Base-by-base conservation (phyloP, 2,797 vertebrate genomes). In the Xiphorhynchus erythropygius region DNA sequence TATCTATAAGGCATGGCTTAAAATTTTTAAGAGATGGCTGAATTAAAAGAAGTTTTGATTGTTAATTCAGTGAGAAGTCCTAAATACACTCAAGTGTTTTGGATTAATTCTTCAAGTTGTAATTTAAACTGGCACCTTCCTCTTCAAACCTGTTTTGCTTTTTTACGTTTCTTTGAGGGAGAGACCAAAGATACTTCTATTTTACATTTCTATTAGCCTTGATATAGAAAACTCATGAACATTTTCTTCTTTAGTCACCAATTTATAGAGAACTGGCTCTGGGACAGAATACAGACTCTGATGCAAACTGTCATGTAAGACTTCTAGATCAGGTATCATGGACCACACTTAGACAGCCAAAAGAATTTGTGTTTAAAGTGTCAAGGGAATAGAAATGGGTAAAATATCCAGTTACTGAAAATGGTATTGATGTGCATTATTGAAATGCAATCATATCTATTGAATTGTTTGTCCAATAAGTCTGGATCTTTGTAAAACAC, bases 191-290 rank as follows among this genome's bases (percentile, higher is more conserved):
- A 46, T 27, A 46, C 10, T 73, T 62, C 30, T 6, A 25, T 76
- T 65, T 79, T 50, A 62, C 27, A 13, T 25, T 73, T 42, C 24
- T 27, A 22, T 78, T 75, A 13, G 9, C 9, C 12, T 76, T 9
- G 3, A 9, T 50, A 35, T 19, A 60, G 25, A 79, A 89, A 75
- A 41, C 8, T 32, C 1, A 0, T 4, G 9, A 8, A 30, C 0
- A 0, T 70, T 59, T 87, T 68, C 17, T 50, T 89, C 25, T 74
- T 70, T 27, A 60, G 22, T 32, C 6, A 55, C 6, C 10, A 52
- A 27, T 41, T 4, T 41, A 46, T 13, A 21, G 37, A 65, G 15
- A 4, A 0, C 28, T 57, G 33, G 12, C 13, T 19, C 42, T 39
- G 44, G 18, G 19, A 35, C 16, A 79, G 30, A 52, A 25, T 6